These are phyloP conservation scores for Drosophila nr. perissopoda DNA, from an alignment of 2,888 invertebrate genomes.

Conservation along the genomic window DNA sequence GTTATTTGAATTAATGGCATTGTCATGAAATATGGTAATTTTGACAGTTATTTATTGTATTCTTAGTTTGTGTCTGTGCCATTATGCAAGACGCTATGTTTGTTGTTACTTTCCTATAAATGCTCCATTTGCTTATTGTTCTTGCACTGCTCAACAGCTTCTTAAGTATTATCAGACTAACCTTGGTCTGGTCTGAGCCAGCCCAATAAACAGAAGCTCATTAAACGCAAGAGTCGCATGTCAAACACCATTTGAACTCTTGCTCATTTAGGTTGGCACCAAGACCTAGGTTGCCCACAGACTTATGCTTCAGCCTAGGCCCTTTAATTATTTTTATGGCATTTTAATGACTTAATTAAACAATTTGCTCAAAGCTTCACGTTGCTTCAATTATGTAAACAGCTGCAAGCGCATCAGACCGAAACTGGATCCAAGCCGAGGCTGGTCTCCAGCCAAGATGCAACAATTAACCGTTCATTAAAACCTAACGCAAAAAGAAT, in stretches of 20 bases:
- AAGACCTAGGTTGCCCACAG: conserved; percentile 13
- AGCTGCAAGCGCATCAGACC: conserved; percentile 32
- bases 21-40: conserved; percentile 67
- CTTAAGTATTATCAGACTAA: conserved; percentile 23
- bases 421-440: conserved; percentile 1
- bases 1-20: conserved; percentile 71
- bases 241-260: conserved; percentile 67
- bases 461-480: conserved; percentile 79
- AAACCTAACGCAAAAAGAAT: conserved; percentile 47
- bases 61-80: conserved; percentile 26
- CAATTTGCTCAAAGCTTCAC: conserved; percentile 67
- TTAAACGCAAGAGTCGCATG: conserved; percentile 61
- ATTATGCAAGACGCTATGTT: conserved; percentile 42
- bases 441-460: conserved; percentile 54
- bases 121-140: conserved; percentile 13
- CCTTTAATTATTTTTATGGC: conserved; percentile 74
- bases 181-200: conserved; percentile 33
- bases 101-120: not conserved
- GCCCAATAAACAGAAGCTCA: conserved; percentile 34
- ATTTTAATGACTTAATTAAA: conserved; percentile 78
- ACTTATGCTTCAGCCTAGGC: conserved; percentile 46
- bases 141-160: conserved; percentile 25
- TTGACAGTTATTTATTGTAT: conserved; percentile 45
- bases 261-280: conserved; percentile 27
- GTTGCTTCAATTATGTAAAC: conserved; percentile 76